phyloP scores from a whole-genome alignment of 2,113 vertebrate genomes.

The Typhlomys cinereus region DNA sequence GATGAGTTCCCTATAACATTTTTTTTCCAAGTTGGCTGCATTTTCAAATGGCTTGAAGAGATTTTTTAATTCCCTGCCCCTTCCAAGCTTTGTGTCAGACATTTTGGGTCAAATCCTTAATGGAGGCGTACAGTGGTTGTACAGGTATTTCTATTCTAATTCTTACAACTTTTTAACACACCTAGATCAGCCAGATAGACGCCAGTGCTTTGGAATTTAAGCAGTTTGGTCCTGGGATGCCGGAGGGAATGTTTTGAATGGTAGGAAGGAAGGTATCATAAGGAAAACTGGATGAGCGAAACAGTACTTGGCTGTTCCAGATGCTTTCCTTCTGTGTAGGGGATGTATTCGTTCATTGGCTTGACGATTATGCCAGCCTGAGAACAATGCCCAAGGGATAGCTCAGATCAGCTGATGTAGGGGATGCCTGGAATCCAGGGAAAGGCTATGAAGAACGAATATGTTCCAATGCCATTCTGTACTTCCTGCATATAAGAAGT shows the following conservation, averaged over 20 bases:
- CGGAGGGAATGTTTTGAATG: background rate
- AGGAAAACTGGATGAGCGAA: background rate
- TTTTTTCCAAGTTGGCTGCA: background rate
- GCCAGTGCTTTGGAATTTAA: constrained; percentile 7
- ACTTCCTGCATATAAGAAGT: background rate
- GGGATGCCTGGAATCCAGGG: background rate
- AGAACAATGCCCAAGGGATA: background rate
- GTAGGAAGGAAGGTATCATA: background rate
- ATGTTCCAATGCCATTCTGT: too few relatives aligned
- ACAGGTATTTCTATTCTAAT: background rate
- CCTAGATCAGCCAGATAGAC: background rate
- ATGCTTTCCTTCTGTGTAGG: background rate
- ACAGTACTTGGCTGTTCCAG: background rate
- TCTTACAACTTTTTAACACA: constrained; percentile 2
- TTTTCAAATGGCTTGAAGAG: background rate
- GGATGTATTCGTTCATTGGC: background rate
- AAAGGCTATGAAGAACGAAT: background rate
- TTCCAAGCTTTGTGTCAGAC: background rate
- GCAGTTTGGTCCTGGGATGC: background rate
- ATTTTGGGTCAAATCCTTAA: background rate
- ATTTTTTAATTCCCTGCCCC: background rate
- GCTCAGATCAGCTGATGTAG: background rate
- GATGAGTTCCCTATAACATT: background rate
- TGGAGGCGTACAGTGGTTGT: background rate
- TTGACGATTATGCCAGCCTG: background rate